phyloP scores from a whole-genome alignment of 2,888 invertebrate genomes.

The Ganaspis brasiliensis region DNA sequence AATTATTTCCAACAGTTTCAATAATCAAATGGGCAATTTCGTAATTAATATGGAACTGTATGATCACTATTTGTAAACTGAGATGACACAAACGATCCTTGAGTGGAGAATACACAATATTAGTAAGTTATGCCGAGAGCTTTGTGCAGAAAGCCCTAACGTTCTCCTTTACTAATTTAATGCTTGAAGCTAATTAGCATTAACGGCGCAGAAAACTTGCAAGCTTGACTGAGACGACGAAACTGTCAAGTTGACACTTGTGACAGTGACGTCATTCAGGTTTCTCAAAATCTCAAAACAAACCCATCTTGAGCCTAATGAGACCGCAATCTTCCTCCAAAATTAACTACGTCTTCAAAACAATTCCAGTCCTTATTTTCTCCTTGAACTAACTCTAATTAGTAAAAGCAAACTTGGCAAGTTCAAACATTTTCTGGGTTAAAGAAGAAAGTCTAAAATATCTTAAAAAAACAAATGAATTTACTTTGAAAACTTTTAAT shows the following conservation, averaged over 20 bases:
- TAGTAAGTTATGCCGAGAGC: conserved; percentile 24
- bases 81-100: background rate
- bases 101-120: background rate
- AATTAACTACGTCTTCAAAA: conserved; percentile 9
- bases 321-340: conserved; percentile 14
- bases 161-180: conserved; percentile 15
- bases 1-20: too few relatives aligned
- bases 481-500: too few relatives aligned
- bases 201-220: conserved; percentile 7
- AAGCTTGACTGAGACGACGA: conserved; percentile 1
- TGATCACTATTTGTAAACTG: too few relatives aligned
- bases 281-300: conserved; percentile 19
- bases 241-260: conserved; percentile 37
- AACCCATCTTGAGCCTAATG: background rate
- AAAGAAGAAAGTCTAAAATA: background rate
- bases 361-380: conserved; percentile 25
- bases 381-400: background rate
- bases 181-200: background rate
- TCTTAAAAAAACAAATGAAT: too few relatives aligned
- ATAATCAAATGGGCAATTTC: too few relatives aligned
- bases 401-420: conserved; percentile 23
- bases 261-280: background rate
- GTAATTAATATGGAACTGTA: too few relatives aligned
- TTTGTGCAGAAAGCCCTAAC: background rate
- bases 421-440: background rate